phyloP scores from a whole-genome alignment of 2,113 vertebrate genomes.

The Stigmatopora argus region DNA sequence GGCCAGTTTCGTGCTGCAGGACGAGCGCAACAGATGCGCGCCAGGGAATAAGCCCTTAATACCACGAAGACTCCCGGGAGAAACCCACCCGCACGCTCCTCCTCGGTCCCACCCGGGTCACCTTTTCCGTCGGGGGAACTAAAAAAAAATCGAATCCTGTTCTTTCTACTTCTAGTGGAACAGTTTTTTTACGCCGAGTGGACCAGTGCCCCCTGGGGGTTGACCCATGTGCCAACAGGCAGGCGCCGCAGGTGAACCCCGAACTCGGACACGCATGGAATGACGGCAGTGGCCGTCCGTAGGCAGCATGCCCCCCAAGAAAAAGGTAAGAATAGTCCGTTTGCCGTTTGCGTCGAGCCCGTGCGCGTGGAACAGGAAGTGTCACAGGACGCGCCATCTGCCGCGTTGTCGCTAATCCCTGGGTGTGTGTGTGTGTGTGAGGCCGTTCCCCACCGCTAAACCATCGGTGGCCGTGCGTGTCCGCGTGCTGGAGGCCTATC shows the following conservation, averaged over 20 bases:
- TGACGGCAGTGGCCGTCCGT: slow-evolving; percentile 18
- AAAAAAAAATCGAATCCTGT: neutral
- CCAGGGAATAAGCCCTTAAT: slow-evolving; percentile 69
- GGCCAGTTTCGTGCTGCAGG: neutral
- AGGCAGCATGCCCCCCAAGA: slow-evolving; percentile 71
- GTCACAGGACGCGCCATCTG: slow-evolving; percentile 66
- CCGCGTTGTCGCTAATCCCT: slow-evolving; percentile 68
- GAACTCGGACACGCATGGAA: slow-evolving; percentile 33
- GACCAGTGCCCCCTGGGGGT: neutral
- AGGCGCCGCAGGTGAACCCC: slow-evolving; percentile 34
- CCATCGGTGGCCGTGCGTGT: slow-evolving; percentile 2
- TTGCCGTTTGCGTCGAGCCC: neutral
- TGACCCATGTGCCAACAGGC: neutral
- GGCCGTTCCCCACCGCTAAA: slow-evolving; percentile 55
- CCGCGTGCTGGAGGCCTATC: slow-evolving; percentile 12
- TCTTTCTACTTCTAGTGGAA: neutral
- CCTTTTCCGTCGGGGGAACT: neutral
- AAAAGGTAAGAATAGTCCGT: slow-evolving; percentile 62
- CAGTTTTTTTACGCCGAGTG: neutral
- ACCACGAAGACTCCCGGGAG: slow-evolving; percentile 48
- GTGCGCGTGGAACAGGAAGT: slow-evolving; percentile 37
- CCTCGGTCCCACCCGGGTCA: neutral
- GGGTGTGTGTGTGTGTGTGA: slow-evolving; percentile 25
- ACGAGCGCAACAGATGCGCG: slow-evolving; percentile 63
- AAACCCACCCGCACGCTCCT: slow-evolving; percentile 34